phyloP scores from a whole-genome alignment of 2,113 vertebrate genomes.

The Synchiropus splendidus region DNA sequence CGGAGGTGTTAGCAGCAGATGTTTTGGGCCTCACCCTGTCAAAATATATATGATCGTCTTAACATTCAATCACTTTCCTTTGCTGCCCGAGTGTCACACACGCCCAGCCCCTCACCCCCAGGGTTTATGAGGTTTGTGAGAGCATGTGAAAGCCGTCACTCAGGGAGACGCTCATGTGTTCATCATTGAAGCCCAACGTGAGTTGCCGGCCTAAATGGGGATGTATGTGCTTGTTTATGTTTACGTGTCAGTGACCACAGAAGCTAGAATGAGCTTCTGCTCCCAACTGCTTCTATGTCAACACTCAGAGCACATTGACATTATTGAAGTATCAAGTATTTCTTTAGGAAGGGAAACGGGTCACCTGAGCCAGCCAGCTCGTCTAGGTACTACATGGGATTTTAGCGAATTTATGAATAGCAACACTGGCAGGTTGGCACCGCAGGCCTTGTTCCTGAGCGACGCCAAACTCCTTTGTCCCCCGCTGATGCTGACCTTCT shows the following conservation, averaged over 20 bases:
- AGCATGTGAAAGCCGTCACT: conserved; percentile 63
- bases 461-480: conserved; percentile 51
- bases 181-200: conserved; percentile 62
- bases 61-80: no score
- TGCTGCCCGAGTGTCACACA: conserved; percentile 1
- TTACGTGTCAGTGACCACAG: conserved; percentile 54
- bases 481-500: conserved; percentile 58
- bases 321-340: no score
- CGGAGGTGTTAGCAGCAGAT: no score
- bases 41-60: no score
- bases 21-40: no score
- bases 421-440: conserved; percentile 57
- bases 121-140: conserved; percentile 42
- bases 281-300: no score
- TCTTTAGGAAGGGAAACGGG: no score
- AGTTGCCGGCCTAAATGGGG: conserved; percentile 66
- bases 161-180: conserved; percentile 51
- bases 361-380: no score
- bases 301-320: no score
- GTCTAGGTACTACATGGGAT: no score
- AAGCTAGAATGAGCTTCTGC: conserved; percentile 25
- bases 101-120: conserved; percentile 8
- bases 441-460: conserved; percentile 51
- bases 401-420: conserved; percentile 36
- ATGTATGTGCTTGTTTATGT: conserved; percentile 36